These are phyloP conservation scores for Drosophila rubida DNA, from an alignment of 2,888 invertebrate species.

Conservation along the genomic window DNA sequence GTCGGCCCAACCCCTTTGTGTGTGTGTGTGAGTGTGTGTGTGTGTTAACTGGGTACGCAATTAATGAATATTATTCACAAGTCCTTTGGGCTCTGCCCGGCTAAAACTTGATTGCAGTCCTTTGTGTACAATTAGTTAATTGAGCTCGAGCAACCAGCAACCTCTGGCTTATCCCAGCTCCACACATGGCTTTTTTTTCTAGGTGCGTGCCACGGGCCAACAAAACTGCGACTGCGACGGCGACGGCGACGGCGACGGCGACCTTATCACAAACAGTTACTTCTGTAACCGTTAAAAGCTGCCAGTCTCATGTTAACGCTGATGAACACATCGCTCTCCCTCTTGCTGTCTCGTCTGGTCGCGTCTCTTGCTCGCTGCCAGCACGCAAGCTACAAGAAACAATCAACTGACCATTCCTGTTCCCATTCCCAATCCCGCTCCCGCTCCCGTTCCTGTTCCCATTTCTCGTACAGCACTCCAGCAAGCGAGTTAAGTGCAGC, in stretches of 20 bases:
- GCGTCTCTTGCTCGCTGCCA: slow-evolving; percentile 32
- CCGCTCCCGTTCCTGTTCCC: background rate
- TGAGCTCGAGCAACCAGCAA: slow-evolving; percentile 47
- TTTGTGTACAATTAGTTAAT: slow-evolving; percentile 79
- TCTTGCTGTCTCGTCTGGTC: slow-evolving; percentile 4
- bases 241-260: background rate
- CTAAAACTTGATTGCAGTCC: slow-evolving; percentile 57
- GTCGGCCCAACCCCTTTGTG: slow-evolving; percentile 46
- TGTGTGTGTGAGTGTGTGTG: slow-evolving; percentile 17
- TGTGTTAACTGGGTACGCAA: slow-evolving; percentile 56
- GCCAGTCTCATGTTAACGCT: slow-evolving; percentile 61
- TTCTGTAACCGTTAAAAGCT: slow-evolving; percentile 61
- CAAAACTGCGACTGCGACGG: slow-evolving; percentile 16
- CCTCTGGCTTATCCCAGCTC: slow-evolving; percentile 38
- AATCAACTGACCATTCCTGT: slow-evolving; percentile 55
- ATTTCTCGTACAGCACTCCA: slow-evolving; percentile 11
- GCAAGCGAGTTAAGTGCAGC: slow-evolving; percentile 37
- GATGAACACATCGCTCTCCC: slow-evolving; percentile 55
- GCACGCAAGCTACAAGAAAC: slow-evolving; percentile 61
- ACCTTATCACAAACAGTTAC: slow-evolving; percentile 61
- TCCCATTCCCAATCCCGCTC: slow-evolving; percentile 19
- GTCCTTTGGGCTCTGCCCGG: slow-evolving; percentile 34
- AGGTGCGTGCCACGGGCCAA: slow-evolving; percentile 43
- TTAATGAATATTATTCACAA: slow-evolving; percentile 59
- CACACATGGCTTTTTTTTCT: slow-evolving; percentile 2